Evolutionary conservation across 2,888 invertebrate genomes (phyloP).

Genomic region (Cephus sareptanus): DNA sequence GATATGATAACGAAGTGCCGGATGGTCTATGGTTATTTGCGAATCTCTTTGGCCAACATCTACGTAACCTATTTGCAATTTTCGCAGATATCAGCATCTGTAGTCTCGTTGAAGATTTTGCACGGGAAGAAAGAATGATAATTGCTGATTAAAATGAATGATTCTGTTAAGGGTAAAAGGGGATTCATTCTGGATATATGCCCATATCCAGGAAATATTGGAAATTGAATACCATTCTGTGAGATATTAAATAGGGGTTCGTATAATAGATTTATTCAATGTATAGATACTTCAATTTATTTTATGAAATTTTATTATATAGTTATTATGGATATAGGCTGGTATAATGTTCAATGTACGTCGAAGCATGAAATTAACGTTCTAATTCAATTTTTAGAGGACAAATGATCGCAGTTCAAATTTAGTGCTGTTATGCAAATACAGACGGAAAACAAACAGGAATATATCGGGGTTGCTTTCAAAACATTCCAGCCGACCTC

Average conservation of each 20-base stretch:
- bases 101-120: not conserved
- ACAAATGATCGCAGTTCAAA: conserved; percentile 16
- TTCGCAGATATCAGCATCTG: not conserved
- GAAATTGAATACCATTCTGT: not conserved
- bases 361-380: conserved; percentile 10
- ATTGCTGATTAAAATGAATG: not conserved
- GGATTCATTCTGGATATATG: not conserved
- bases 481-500: conserved; percentile 36
- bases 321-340: not conserved
- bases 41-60: not conserved
- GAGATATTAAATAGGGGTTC: not conserved
- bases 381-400: conserved; percentile 27
- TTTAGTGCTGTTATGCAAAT: conserved; percentile 32
- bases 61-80: not conserved
- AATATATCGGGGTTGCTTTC: conserved; percentile 35
- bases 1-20: conserved; percentile 5
- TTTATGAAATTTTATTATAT: not conserved
- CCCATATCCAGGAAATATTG: not conserved
- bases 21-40: not conserved
- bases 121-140: not conserved
- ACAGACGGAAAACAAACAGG: conserved; percentile 41
- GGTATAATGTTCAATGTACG: not conserved
- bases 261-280: not conserved
- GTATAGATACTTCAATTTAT: not conserved
- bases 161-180: not conserved